Base-by-base conservation (phyloP, 2,888 invertebrate species). In the Tortricodes alternella region DNA sequence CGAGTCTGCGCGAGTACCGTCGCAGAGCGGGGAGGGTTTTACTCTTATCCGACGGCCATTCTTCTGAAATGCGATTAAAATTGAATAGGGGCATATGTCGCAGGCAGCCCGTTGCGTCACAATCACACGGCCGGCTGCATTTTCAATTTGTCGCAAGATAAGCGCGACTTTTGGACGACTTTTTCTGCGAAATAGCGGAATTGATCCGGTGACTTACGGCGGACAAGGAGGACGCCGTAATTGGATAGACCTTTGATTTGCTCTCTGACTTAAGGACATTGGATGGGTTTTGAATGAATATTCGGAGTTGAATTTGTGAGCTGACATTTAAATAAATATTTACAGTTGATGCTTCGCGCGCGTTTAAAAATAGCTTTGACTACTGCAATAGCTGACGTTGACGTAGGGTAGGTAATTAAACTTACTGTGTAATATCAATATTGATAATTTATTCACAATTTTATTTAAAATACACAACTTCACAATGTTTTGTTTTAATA, bases 381-480 rank as follows among this genome's bases (percentile, higher is more conserved):
- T 21, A 21, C 7, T 21, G 21, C n/a, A 19, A 21, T 21, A 11
- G 19, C 18, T 38, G 13, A 3, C 18, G 2, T 15, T n/a, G n/a
- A n/a, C n/a, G 8, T 16, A 4, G 19, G 35, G 5, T 8, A 5
- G 35, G 61, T 34, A 79, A 65, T 64, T 16, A 67, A 81, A 78
- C 76, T 63, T 64, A 66, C 66, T 62, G 73, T 71, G 61, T 82
- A 86, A 88, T 89, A 89, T 89, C 89, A 89, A 88, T 90, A 87
- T 86, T 89, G 89, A 90, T 89, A 89, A 88, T 89, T 90, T 90
- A 90, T 89, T 90, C 87, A 89, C 89, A 89, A 89, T 89, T 89
- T 89, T 86, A 89, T 89, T 89, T 89, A 90, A 90, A 89, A 89
- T 90, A 90, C 90, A 89, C 89, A 89, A 90, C 80, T 89, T 89